Conservation (phyloP, 2,888 invertebrate genomes). For the Drosophila mimica region DNA sequence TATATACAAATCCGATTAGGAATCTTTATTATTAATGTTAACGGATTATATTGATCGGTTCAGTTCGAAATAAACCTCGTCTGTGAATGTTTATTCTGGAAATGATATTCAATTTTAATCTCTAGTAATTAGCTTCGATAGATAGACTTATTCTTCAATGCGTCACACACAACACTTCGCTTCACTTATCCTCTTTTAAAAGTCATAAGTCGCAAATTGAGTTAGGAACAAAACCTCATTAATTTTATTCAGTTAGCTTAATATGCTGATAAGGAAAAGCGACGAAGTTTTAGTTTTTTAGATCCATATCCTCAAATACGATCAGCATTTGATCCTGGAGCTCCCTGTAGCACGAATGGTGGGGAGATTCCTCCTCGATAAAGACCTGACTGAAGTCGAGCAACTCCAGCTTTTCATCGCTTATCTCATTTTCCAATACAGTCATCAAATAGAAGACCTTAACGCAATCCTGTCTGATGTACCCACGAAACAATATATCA, state of each 20-base stretch:
- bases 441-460: not conserved
- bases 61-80: too few species aligned
- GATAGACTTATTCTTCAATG: not conserved
- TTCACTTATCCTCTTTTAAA: not conserved
- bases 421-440: rapidly evolving
- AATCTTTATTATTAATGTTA: too few species aligned
- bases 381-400: not conserved
- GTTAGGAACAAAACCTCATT: not conserved
- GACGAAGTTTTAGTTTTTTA: not conserved
- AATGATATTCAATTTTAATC: too few species aligned
- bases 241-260: not conserved
- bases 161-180: too few species aligned
- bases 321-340: not conserved
- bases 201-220: not conserved
- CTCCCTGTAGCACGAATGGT: not conserved
- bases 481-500: too few species aligned
- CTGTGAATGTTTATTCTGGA: too few species aligned
- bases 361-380: rapidly evolving
- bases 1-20: too few species aligned
- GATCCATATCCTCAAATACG: not conserved
- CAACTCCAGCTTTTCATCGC: rapidly evolving
- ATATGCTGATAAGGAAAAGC: not conserved
- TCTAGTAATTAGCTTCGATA: too few species aligned
- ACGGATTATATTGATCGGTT: too few species aligned
- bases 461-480: too few species aligned